Evolutionary conservation across 2,888 invertebrate species (phyloP), one percentile per base, ranked within the genome.

Genomic region (Toxonevra muliebris): DNA sequence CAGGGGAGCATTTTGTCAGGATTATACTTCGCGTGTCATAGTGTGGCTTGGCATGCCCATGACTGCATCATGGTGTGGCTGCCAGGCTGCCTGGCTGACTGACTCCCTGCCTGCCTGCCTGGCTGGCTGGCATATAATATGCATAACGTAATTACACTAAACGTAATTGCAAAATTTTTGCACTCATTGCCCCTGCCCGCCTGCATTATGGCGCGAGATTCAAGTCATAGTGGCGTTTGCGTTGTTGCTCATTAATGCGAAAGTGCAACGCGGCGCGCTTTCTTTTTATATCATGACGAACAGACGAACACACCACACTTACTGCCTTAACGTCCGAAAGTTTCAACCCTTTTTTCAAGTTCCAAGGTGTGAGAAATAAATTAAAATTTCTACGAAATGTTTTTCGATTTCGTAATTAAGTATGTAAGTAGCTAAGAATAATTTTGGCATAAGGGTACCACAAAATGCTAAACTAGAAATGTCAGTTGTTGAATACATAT

Each of bases 101-200:
- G 30, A 30, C 30, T 30, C 3, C 30, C 30, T 30, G 30, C 30
- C 30, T 7, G 30, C 2, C 30, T 74, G 59, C 42, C 41, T 55
- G 69, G 60, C 67, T 65, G 66, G 71, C 68, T 62, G 65, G 65
- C 59, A 58, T 73, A 76, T 81, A 82, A 82, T 82, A 80, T 81
- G 81, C 81, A 82, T 82, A 82, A 82, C 79, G 80, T 81, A 81
- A 82, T 82, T 82, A 81, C 79, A 78, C 80, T 79, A 78, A 81
- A 82, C 80, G 77, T 81, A 81, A 82, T 82, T 81, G 82, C 79
- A 73, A 78, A 69, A 71, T 73, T 73, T 30, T 66, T 66, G 66
- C 66, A 66, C 61, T 53, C 65, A 58, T 58, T 48, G 58, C 30
- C 30, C 30, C 30, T 30, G 30, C 30, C 7, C 30, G 30, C 30